Evolutionary conservation across 2,888 invertebrate genomes (phyloP).

Genomic region (Drosophila imparisetae): DNA sequence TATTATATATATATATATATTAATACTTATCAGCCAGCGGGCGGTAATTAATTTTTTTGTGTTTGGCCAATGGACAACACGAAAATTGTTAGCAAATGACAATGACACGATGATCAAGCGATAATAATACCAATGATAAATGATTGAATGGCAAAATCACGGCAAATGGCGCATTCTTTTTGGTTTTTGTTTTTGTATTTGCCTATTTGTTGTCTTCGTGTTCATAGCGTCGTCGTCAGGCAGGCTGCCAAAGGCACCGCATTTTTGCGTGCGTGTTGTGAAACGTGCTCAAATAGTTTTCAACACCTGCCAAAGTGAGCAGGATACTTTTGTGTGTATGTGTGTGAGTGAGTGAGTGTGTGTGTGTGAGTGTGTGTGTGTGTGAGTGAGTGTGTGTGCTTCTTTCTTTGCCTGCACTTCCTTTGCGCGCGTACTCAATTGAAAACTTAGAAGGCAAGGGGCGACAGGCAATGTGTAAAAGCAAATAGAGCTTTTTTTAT

Average conservation of each 20-base stretch:
- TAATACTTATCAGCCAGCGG: constrained; percentile 35
- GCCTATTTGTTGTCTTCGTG: constrained; percentile 1
- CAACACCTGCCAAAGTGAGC: constrained; percentile 37
- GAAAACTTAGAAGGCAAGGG: constrained; percentile 2
- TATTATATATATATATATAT: constrained; percentile 2
- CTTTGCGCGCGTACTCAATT: constrained; percentile 29
- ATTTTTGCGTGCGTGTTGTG: constrained; percentile 12
- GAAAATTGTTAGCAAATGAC: constrained; percentile 64
- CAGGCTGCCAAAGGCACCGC: constrained; percentile 24
- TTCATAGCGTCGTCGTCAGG: constrained; percentile 27
- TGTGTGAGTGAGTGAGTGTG: not conserved
- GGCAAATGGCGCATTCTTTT: constrained; percentile 27
- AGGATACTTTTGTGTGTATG: not conserved
- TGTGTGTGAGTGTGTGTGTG: constrained; percentile 8
- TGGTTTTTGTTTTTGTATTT: not conserved
- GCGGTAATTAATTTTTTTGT: constrained; percentile 48
- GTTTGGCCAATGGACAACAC: constrained; percentile 36
- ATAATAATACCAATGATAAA: constrained; percentile 54
- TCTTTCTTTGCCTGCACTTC: constrained; percentile 40
- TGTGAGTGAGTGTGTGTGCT: constrained; percentile 7
- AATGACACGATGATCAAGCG: constrained; percentile 64
- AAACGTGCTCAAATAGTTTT: constrained; percentile 35
- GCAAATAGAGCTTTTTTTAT: constrained; percentile 47
- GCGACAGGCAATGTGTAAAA: constrained; percentile 15
- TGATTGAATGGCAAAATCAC: constrained; percentile 35